Conservation (phyloP, 2,888 invertebrate genomes). For the Gisinianus flammeolus region DNA sequence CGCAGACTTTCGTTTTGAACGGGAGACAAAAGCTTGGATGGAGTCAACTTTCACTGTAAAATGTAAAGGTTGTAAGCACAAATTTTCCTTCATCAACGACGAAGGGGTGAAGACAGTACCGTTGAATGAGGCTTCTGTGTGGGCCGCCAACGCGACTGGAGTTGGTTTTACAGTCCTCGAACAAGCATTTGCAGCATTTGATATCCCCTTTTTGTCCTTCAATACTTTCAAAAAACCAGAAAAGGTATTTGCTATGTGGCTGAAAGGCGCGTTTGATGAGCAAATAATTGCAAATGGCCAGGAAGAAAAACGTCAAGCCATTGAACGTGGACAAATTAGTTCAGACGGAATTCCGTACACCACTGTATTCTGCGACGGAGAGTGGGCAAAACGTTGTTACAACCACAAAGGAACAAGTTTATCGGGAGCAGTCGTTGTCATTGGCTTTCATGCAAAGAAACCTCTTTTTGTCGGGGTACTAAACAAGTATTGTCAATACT, state of each 20-base stretch:
- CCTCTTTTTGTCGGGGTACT: not conserved
- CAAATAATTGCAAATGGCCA: not conserved
- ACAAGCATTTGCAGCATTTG: not conserved
- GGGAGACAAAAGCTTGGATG: not conserved
- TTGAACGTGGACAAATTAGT: not conserved
- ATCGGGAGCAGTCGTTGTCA: not conserved
- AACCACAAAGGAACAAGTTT: not conserved
- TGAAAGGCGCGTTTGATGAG: not conserved
- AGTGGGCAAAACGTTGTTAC: not conserved
- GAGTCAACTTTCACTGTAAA: not conserved
- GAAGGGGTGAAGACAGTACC: not conserved
- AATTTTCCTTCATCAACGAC: not conserved
- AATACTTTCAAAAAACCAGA: not conserved
- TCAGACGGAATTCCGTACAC: not conserved
- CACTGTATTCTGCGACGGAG: not conserved
- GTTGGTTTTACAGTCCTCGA: not conserved
- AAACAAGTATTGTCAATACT: not conserved
- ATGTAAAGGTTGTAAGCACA: not conserved
- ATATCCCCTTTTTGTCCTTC: not conserved
- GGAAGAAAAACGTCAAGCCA: not conserved
- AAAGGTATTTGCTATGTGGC: not conserved
- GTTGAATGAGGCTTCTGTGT: not conserved
- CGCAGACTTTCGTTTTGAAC: not conserved
- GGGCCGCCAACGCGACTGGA: not conserved
- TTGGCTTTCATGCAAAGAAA: not conserved